Evolutionary conservation across 2,888 invertebrate species (phyloP).

Genomic region (Ormyrus nitidulus): DNA sequence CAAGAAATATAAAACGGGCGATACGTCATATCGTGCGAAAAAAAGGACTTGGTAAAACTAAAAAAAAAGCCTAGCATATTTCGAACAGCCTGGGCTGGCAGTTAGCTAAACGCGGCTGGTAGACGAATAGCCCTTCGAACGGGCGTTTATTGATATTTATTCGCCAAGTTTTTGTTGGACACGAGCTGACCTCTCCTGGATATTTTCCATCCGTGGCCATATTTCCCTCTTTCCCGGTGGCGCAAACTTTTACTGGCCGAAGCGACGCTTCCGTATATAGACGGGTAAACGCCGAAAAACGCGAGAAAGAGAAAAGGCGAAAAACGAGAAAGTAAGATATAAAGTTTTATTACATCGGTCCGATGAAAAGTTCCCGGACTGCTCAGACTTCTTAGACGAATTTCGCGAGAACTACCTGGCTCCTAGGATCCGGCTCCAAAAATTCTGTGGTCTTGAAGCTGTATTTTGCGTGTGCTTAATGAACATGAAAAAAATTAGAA

Average conservation of each 20-base stretch:
- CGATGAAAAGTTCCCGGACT: conserved; percentile 34
- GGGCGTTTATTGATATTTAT: conserved; percentile 61
- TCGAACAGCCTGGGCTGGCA: conserved; percentile 8
- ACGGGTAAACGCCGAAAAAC: conserved; percentile 37
- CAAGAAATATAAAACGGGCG: conserved; percentile 9
- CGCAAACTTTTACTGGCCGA: conserved; percentile 16
- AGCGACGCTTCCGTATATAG: background rate
- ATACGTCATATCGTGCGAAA: background rate
- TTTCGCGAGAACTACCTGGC: too few species aligned
- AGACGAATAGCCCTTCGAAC: conserved; percentile 42
- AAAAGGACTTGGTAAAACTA: background rate
- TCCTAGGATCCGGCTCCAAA: too few species aligned
- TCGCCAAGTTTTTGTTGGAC: conserved; percentile 53
- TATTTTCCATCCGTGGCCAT: conserved; percentile 44
- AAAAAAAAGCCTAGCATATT: conserved; percentile 17
- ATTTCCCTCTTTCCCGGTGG: conserved; percentile 3
- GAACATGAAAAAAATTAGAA: too few species aligned
- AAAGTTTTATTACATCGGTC: conserved; percentile 47
- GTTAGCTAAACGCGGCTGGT: background rate
- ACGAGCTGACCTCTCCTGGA: conserved; percentile 25
- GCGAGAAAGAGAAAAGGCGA: conserved; percentile 9
- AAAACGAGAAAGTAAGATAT: conserved; percentile 45
- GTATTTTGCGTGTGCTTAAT: too few species aligned
- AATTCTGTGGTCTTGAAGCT: too few species aligned
- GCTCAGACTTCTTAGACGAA: background rate